Percentiles rank a stretch among this genome's conserved stretches.
Conservation (phyloP, 2,113 vertebrate species). For the Azemiops feae region DNA sequence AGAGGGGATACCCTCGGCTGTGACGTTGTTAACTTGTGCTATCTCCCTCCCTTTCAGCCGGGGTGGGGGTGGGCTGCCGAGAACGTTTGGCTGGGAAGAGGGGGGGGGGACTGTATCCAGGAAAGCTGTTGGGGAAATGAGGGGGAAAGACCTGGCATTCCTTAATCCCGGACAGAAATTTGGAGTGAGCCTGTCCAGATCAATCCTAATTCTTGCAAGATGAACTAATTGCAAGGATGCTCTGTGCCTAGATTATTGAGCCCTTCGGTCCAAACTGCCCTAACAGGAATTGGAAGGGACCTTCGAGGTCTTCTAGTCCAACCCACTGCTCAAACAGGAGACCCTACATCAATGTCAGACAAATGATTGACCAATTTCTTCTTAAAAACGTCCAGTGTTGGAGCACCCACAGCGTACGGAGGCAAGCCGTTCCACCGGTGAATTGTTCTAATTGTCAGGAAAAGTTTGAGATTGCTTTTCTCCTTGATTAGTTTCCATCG, state of each 20-base stretch:
- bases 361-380: no score
- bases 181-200: no score
- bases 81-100: background rate
- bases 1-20: conserved; percentile 17
- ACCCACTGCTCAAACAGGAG: background rate
- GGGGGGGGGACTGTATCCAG: no score
- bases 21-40: background rate
- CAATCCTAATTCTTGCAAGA: background rate
- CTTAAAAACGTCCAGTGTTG: no score
- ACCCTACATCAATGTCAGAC: no score
- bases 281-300: background rate
- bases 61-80: background rate
- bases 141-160: background rate
- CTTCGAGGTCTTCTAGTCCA: background rate
- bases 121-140: background rate
- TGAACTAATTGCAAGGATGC: background rate
- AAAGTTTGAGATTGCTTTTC: no score
- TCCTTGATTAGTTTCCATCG: no score
- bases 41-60: background rate
- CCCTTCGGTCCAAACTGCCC: background rate
- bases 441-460: no score
- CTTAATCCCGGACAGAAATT: background rate
- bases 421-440: no score
- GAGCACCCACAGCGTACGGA: no score
- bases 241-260: background rate